These are phyloP conservation scores for Piaya cayana DNA, from an alignment of 2,113 vertebrate genomes.

Conservation along the genomic window DNA sequence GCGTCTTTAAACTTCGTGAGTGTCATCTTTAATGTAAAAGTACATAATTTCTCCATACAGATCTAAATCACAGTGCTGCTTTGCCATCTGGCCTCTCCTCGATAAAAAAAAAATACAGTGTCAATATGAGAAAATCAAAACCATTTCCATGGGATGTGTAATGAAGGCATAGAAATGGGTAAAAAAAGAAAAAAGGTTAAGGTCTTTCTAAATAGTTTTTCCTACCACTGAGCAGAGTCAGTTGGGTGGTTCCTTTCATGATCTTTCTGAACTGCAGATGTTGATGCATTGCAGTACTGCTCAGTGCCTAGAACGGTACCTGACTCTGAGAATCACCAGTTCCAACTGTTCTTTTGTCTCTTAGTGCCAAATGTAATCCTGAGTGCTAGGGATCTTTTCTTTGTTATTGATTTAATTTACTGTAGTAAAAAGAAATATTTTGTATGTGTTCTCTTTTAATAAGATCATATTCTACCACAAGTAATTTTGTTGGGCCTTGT, in stretches of 20 bases:
- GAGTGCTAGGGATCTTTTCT: background rate
- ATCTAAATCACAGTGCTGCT: background rate
- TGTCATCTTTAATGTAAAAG: background rate
- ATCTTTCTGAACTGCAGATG: background rate
- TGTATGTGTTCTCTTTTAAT: background rate
- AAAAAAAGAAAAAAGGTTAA: background rate
- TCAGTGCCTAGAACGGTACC: background rate
- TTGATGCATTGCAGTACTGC: background rate
- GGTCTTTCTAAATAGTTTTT: background rate
- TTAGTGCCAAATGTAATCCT: background rate
- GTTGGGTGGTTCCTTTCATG: background rate
- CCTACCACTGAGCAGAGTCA: background rate
- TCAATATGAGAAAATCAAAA: background rate
- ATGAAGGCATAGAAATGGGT: background rate
- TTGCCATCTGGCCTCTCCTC: background rate
- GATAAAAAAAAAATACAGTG: background rate
- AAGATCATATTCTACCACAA: background rate
- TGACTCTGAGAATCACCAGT: background rate
- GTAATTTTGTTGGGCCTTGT: background rate
- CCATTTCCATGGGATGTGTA: fast-evolving
- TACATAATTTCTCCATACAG: background rate
- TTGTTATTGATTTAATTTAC: background rate
- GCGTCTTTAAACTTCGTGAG: background rate
- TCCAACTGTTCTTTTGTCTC: background rate
- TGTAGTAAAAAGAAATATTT: background rate